Base-by-base conservation (phyloP, 2,113 vertebrate species). In the Xenotilapia longispinis region DNA sequence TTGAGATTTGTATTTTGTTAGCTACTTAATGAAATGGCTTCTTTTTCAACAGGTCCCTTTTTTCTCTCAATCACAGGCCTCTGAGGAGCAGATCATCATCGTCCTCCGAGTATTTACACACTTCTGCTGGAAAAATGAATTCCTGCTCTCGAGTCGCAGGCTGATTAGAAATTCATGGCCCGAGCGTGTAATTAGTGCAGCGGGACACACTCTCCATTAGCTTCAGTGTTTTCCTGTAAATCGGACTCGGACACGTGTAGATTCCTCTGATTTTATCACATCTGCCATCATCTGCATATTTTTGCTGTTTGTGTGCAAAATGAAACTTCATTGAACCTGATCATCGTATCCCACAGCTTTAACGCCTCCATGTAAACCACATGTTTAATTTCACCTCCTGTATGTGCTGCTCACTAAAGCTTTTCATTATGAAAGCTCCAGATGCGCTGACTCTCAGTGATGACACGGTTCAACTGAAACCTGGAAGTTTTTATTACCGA, bases 1-100 rank as follows among this genome's bases (percentile, higher is more conserved):
- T 90, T 92, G 91, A 95, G 92, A 95, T 96, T 94, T 96, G 94
- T 95, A 93, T 96, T 96, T 96, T 95, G 93, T 94, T 93, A 90
- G 89, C 85, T 81, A 95, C 95, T 94, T 93, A 94, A 96, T 96
- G 94, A 95, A 94, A 91, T 40, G 28, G 92, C 90, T 87, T 89
- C 51, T 80, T 85, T 90, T 92, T 89, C 91, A 92, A 87, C 93
- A 92, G 89, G 88, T 92, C 88, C 53, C 33, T 38, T 91, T 90
- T 80, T 51, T 55, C 86, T 90, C 70, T 87, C 91, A 83, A 53
- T 93, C 82, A 82, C 81, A 60, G 81, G 63, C 73, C 73, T 31
- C 28, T 2, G 53, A 83, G 54, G 49, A 60, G 82, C 70, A 81
- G 83, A 82, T 82, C 81, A 87, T 84, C 78, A 60, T 80, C 83